phyloP scores from a whole-genome alignment of 2,113 vertebrate species.

The Eurypyga helias region DNA sequence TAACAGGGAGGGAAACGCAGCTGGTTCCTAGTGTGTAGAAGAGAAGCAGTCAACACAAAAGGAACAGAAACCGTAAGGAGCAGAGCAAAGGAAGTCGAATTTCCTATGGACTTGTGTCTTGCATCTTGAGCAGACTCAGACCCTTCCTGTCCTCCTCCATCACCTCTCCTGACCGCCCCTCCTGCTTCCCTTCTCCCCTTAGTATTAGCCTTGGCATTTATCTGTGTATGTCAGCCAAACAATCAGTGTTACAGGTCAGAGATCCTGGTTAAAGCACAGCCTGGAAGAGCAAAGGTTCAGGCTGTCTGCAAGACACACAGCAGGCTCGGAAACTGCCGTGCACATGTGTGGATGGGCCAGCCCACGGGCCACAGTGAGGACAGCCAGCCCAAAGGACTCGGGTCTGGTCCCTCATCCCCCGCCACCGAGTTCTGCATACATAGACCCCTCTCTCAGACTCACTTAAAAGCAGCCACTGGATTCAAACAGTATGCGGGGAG shows the following conservation, averaged over 20 bases:
- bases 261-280: not conserved
- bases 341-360: rapidly evolving
- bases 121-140: slow-evolving; percentile 4
- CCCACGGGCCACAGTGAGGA: not conserved
- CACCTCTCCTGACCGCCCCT: not conserved
- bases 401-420: not conserved
- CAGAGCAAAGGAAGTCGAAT: slow-evolving; percentile 42
- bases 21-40: slow-evolving; percentile 41
- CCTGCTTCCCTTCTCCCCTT: slow-evolving; percentile 6
- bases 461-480: not conserved
- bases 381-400: not conserved
- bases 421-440: not conserved
- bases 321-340: rapidly evolving
- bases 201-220: slow-evolving; percentile 23
- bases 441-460: not conserved
- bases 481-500: not conserved
- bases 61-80: slow-evolving; percentile 18
- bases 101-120: slow-evolving; percentile 49
- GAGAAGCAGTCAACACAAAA: slow-evolving; percentile 45
- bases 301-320: not conserved
- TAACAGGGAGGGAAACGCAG: slow-evolving; percentile 36
- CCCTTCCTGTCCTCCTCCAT: slow-evolving; percentile 25
- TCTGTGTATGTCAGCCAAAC: slow-evolving; percentile 25
- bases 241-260: not conserved
- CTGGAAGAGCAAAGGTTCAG: slow-evolving; percentile 45